Percentiles rank a stretch among this genome's conserved stretches.
Evolutionary conservation across 2,888 invertebrate genomes (phyloP).

Genomic region (Melinaea marsaeus): DNA sequence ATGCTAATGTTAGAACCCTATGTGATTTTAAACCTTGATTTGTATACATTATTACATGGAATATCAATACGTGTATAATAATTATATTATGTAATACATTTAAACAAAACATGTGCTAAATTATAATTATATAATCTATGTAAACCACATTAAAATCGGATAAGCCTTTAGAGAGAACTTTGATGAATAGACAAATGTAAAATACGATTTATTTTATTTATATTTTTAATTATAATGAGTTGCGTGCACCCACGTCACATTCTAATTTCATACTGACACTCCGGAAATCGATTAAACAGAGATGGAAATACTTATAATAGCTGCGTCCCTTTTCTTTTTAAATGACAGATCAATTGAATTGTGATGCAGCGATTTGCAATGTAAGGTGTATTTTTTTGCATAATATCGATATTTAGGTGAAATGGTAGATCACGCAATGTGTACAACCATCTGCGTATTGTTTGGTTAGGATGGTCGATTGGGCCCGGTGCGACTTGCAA

Average conservation of each 20-base stretch:
- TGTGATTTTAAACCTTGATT: no score
- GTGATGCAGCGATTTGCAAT: constrained; percentile 55
- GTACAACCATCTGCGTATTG: constrained; percentile 69
- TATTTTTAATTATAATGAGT: constrained; percentile 49
- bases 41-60: no score
- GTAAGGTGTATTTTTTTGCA: constrained; percentile 72
- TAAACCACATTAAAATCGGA: no score
- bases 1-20: constrained; percentile 48
- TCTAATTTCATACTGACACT: constrained; percentile 68
- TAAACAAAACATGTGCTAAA: no score
- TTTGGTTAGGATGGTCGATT: constrained; percentile 63
- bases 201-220: no score
- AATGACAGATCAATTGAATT: constrained; percentile 57
- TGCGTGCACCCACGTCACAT: constrained; percentile 72
- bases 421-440: constrained; percentile 53
- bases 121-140: no score
- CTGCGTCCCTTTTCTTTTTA: constrained; percentile 40
- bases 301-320: constrained; percentile 40
- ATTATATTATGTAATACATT: no score
- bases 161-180: no score
- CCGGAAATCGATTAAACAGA: constrained; percentile 58
- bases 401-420: constrained; percentile 55
- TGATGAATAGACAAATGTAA: no score
- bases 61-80: no score
- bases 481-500: constrained; percentile 51